A percentile compares a stretch with the other conserved stretches of the same genome.
Evolutionary conservation across 1,140 invertebrate genomes (phyloP).

Genomic region (Bombus ignitus): DNA sequence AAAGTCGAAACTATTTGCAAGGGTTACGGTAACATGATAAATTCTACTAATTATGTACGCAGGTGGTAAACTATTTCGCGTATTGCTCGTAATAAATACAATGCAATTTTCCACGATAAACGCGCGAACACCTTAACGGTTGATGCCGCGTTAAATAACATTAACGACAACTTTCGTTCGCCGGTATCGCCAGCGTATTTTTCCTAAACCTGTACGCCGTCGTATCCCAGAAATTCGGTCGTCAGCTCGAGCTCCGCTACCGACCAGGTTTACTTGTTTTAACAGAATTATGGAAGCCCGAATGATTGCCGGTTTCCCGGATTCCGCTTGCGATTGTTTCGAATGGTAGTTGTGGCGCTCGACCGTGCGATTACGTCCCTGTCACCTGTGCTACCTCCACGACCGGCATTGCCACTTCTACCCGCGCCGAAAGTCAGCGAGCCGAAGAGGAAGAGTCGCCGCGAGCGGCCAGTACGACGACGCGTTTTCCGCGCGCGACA

Average conservation of each 20-base stretch:
- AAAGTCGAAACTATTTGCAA: too few species aligned
- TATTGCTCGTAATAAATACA: too few species aligned
- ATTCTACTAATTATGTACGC: not conserved
- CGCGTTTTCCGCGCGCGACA: conserved; percentile 62
- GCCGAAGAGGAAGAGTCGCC: conserved; percentile 45
- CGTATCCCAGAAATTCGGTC: too few species aligned
- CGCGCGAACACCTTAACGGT: too few species aligned
- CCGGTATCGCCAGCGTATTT: too few species aligned
- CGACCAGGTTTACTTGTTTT: not conserved
- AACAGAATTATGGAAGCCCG: not conserved
- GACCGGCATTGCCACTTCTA: conserved; percentile 62
- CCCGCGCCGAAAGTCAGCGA: conserved; percentile 31
- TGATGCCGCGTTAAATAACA: fast-evolving
- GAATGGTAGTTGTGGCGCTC: conserved; percentile 17
- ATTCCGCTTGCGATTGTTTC: not conserved
- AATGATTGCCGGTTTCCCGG: not conserved
- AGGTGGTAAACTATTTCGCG: too few species aligned
- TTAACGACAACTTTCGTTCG: too few species aligned
- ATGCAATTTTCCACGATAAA: too few species aligned
- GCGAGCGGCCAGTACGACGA: conserved; percentile 41
- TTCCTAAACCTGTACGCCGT: not conserved
- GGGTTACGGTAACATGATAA: not conserved
- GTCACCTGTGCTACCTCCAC: conserved; percentile 44
- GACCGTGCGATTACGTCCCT: conserved; percentile 50
- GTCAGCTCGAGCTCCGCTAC: not conserved